Percentiles rank a stretch among this genome's conserved stretches.
phyloP scores from a whole-genome alignment of 2,888 invertebrate species.

The Sarcophaga variegata region DNA sequence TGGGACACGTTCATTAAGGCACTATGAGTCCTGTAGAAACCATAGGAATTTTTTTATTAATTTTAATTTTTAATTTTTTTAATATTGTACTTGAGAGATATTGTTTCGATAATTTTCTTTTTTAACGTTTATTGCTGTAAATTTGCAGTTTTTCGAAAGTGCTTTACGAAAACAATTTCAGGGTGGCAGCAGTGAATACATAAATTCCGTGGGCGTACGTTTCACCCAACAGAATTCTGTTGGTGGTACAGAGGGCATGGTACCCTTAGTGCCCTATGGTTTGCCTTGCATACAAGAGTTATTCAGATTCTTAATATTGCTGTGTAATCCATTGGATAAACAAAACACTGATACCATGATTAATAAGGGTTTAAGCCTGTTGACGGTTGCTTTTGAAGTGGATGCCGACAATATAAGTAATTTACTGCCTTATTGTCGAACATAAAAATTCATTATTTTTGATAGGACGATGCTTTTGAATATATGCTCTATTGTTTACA shows the following conservation, averaged over 20 bases:
- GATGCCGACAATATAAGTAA: constrained; percentile 94
- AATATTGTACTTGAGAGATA: no score
- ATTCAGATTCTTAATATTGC: constrained; percentile 94
- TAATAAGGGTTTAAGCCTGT: constrained; percentile 93
- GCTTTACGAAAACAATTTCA: constrained; percentile 10
- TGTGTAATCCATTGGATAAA: constrained; percentile 95
- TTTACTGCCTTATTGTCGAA: constrained; percentile 84
- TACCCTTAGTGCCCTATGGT: constrained; percentile 92
- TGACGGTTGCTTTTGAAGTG: constrained; percentile 97
- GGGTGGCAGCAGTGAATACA: constrained; percentile 85
- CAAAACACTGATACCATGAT: constrained; percentile 97
- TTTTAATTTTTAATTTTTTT: no score
- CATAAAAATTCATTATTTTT: no score
- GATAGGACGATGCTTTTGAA: no score
- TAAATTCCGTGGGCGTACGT: constrained; percentile 94
- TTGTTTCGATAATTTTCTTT: no score
- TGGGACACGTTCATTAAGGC: no score
- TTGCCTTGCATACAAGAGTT: constrained; percentile 97
- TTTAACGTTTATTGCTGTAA: no score
- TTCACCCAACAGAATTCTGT: constrained; percentile 86
- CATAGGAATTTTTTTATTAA: no score
- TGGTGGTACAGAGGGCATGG: constrained; percentile 76
- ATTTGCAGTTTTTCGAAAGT: no score
- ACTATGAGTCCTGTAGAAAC: no score
- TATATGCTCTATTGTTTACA: no score